phyloP scores from a whole-genome alignment of 2,113 vertebrate species.

The Cephalopholis sonnerati region DNA sequence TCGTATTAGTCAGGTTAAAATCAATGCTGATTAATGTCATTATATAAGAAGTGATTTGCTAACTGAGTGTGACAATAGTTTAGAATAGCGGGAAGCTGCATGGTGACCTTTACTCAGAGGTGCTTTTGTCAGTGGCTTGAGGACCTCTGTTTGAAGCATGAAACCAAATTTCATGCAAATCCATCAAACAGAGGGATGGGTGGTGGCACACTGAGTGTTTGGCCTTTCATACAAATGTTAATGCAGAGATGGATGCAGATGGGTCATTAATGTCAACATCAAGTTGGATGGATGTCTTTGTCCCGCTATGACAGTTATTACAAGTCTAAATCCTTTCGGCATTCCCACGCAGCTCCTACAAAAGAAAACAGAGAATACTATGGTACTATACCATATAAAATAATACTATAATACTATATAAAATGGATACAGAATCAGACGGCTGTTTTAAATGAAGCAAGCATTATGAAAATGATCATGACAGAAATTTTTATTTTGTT shows the following conservation, averaged over 20 bases:
- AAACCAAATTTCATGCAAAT: slow-evolving; percentile 77
- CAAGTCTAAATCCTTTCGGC: not conserved
- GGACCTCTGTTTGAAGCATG: slow-evolving; percentile 57
- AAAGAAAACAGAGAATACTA: not conserved
- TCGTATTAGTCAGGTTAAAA: not conserved
- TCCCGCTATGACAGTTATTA: not conserved
- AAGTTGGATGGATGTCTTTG: slow-evolving; percentile 28
- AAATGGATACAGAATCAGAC: too few species aligned
- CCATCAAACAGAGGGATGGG: slow-evolving; percentile 59
- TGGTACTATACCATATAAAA: too few species aligned
- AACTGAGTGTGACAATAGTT: slow-evolving; percentile 7
- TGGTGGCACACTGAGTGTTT: slow-evolving; percentile 39
- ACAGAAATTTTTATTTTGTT: not conserved
- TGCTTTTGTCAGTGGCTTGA: slow-evolving; percentile 18
- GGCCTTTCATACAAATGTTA: slow-evolving; percentile 65
- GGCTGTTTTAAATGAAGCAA: not conserved
- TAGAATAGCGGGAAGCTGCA: slow-evolving; percentile 9
- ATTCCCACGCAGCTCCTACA: slow-evolving; percentile 33
- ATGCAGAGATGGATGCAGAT: slow-evolving; percentile 62
- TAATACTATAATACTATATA: too few species aligned
- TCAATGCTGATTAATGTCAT: not conserved
- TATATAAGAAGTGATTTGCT: not conserved
- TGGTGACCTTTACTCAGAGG: slow-evolving; percentile 43
- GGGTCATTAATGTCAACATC: slow-evolving; percentile 61
- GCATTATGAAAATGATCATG: not conserved